Evolutionary conservation across 2,113 vertebrate species (phyloP).

Genomic region (Burhinus bistriatus): DNA sequence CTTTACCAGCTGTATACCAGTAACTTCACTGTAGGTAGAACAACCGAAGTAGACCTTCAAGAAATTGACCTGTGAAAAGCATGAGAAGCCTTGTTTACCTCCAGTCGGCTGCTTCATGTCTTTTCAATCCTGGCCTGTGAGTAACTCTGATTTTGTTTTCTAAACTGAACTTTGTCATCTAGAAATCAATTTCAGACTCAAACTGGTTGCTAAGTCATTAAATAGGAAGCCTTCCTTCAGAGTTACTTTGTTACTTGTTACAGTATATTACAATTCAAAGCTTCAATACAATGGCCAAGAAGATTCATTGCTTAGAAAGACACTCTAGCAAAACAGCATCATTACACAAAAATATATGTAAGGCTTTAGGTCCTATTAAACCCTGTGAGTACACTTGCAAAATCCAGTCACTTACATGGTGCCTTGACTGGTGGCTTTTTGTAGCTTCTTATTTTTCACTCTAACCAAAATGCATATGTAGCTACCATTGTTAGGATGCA

Average conservation of each 20-base stretch:
- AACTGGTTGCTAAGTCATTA: background rate
- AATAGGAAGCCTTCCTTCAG: background rate
- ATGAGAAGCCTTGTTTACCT: background rate
- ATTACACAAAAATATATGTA: background rate
- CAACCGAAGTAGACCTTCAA: background rate
- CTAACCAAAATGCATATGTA: background rate
- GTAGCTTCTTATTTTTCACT: background rate
- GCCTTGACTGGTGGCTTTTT: background rate
- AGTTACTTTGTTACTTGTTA: background rate
- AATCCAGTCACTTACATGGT: background rate
- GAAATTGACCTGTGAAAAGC: background rate
- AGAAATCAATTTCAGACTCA: background rate
- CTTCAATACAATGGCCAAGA: background rate
- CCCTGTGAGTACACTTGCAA: background rate
- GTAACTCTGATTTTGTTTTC: background rate
- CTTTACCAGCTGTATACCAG: background rate
- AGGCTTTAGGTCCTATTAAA: background rate
- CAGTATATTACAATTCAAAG: background rate
- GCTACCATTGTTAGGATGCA: background rate
- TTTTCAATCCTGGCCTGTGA: background rate
- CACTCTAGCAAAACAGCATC: background rate
- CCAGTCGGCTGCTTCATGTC: background rate
- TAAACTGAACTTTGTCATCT: background rate
- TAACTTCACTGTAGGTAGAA: background rate
- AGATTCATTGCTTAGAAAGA: background rate